phyloP scores from a whole-genome alignment of 2,797 vertebrate genomes.

The Enteromius unitaeniatus region DNA sequence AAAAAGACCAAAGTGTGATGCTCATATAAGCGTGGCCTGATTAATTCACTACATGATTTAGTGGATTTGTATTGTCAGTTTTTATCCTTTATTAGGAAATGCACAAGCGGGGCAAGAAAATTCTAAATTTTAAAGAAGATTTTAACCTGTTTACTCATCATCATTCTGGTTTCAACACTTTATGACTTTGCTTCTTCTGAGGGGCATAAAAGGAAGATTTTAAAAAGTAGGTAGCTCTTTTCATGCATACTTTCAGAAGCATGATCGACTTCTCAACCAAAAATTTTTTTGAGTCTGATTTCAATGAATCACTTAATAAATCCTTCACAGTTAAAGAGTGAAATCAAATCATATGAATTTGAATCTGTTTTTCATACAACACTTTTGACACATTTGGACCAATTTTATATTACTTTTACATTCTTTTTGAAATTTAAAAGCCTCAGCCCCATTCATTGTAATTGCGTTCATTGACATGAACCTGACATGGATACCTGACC shows the following conservation, averaged over 20 bases:
- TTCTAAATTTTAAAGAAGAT: background rate
- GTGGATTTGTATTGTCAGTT: background rate
- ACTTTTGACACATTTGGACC: background rate
- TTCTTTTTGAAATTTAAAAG: background rate
- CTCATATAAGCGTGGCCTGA: background rate
- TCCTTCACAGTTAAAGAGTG: background rate
- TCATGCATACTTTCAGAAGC: background rate
- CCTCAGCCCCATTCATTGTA: background rate
- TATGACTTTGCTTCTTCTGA: background rate
- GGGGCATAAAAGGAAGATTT: background rate
- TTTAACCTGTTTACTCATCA: background rate
- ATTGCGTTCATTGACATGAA: too few relatives aligned
- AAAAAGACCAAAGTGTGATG: background rate
- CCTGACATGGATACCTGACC: too few relatives aligned
- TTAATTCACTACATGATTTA: slow-evolving; percentile 12
- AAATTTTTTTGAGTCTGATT: background rate
- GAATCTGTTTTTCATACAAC: background rate
- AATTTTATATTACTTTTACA: background rate
- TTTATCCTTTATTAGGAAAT: background rate
- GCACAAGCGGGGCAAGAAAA: background rate
- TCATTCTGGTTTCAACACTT: background rate
- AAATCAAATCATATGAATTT: background rate
- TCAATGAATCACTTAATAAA: background rate
- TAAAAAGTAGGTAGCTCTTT: too few relatives aligned
- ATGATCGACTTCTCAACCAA: background rate